These are phyloP conservation scores for Carettochelys insculpta DNA, from an alignment of 2,113 vertebrate species.

Conservation along the genomic window DNA sequence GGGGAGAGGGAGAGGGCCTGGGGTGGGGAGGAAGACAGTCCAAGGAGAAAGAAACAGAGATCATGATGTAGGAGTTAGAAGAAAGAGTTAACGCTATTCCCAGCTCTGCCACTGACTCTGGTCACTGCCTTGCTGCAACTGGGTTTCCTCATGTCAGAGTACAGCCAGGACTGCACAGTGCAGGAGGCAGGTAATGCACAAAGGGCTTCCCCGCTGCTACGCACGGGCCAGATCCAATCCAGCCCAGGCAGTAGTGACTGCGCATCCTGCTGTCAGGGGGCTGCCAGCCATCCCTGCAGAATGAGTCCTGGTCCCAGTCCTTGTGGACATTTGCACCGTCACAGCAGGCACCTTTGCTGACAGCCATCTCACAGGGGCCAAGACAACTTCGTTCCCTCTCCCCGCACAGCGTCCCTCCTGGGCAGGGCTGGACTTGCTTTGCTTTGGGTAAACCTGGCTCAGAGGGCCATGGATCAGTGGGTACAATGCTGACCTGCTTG, in stretches of 20 bases:
- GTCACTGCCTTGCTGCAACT: background rate
- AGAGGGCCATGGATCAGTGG: background rate
- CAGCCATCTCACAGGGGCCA: background rate
- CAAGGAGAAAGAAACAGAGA: background rate
- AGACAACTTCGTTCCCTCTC: background rate
- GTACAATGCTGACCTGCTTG: background rate
- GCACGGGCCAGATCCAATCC: background rate
- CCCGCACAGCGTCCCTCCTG: background rate
- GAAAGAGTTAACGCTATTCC: background rate
- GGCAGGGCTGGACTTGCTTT: background rate
- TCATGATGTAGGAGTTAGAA: background rate
- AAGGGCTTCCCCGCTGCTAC: too few species aligned
- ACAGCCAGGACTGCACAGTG: background rate
- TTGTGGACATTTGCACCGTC: background rate
- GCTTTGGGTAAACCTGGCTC: background rate
- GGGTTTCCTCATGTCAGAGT: background rate
- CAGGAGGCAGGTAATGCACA: too few species aligned
- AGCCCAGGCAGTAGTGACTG: too few species aligned
- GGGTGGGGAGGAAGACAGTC: background rate
- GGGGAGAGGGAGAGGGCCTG: accelerated
- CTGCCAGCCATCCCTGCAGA: background rate
- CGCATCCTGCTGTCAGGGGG: background rate
- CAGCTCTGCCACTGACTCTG: background rate
- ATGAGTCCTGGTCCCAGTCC: background rate
- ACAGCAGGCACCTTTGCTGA: background rate